These are phyloP conservation scores for Nipponia nippon DNA, from an alignment of 2,113 vertebrate species.

Conservation along the genomic window DNA sequence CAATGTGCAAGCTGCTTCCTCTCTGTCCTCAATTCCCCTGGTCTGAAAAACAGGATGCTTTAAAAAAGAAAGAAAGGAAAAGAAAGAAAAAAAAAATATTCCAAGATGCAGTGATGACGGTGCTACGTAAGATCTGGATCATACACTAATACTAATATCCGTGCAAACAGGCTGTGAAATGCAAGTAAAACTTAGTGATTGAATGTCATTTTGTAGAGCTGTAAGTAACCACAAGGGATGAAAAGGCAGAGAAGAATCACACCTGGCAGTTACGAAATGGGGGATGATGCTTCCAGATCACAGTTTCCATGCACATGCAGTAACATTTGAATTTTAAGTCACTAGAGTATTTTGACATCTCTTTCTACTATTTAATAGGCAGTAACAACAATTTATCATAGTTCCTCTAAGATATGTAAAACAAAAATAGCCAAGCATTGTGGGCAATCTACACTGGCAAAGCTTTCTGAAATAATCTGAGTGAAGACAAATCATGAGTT, in stretches of 20 bases:
- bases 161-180: not conserved
- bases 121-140: not conserved
- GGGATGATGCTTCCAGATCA: not conserved
- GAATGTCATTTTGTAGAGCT: not conserved
- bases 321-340: constrained; percentile 22
- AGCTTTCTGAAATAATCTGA: constrained; percentile 44
- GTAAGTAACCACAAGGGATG: not conserved
- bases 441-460: constrained; percentile 21
- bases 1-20: constrained; percentile 55
- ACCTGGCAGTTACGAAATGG: not conserved
- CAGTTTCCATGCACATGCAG: not conserved
- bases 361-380: constrained; percentile 12
- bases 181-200: not conserved
- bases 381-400: constrained; percentile 45
- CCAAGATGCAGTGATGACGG: not conserved
- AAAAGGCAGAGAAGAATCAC: not conserved
- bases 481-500: constrained; percentile 55
- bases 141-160: not conserved
- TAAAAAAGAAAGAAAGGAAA: not conserved
- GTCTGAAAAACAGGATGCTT: constrained; percentile 37
- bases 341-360: not conserved
- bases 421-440: constrained; percentile 37
- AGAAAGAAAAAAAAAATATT: not conserved
- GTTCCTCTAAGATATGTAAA: constrained; percentile 30
- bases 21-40: constrained; percentile 59